Conservation (phyloP, 2,797 vertebrate species). For the Melanogrammus aeglefinus region DNA sequence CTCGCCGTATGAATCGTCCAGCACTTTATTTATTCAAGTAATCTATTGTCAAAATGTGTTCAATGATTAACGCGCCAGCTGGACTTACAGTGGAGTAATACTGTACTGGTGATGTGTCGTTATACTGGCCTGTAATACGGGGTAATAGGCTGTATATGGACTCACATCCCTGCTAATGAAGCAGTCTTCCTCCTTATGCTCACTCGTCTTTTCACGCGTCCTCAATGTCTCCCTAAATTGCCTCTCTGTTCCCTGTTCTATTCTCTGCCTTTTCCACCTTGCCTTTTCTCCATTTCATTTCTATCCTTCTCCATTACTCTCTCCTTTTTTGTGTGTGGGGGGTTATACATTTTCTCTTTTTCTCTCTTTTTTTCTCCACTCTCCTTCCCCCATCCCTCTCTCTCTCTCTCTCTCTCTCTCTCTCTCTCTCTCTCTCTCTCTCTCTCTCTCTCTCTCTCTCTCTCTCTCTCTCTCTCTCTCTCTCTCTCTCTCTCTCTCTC, state of each 20-base stretch:
- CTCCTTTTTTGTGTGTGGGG: constrained; percentile 21
- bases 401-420: not conserved
- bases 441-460: constrained; percentile 3
- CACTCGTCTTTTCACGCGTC: not conserved
- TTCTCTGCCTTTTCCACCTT: constrained; percentile 2
- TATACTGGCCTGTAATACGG: not conserved
- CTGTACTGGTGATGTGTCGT: not conserved
- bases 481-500: constrained; percentile 37
- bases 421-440: not conserved
- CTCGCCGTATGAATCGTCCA: not conserved
- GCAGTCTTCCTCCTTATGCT: not conserved
- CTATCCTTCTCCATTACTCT: constrained; percentile 20
- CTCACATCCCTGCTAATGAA: not conserved
- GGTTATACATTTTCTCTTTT: constrained; percentile 7
- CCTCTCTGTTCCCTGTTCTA: not conserved
- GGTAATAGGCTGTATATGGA: not conserved
- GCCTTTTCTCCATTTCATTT: constrained; percentile 15
- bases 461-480: constrained; percentile 17
- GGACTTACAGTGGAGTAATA: not conserved
- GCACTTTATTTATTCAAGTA: not conserved
- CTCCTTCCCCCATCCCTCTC: not conserved
- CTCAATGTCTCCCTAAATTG: no score
- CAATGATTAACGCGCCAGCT: not conserved
- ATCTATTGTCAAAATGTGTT: not conserved
- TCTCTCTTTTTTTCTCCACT: not conserved